A percentile compares a stretch with the other conserved stretches of the same genome.
phyloP scores from a whole-genome alignment of 2,888 invertebrate species.

The Conistra vaccinii region DNA sequence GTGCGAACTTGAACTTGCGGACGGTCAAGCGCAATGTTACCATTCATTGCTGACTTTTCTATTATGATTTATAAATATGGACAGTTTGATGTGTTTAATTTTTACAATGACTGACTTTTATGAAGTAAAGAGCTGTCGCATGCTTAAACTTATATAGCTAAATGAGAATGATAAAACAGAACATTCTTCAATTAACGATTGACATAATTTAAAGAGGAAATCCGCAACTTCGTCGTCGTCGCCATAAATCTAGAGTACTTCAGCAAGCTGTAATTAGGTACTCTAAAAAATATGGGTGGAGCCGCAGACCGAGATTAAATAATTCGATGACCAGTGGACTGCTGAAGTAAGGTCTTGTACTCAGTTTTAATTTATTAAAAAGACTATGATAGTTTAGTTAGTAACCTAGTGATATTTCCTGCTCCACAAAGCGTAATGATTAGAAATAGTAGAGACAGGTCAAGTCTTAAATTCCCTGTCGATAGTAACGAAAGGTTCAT shows the following conservation, averaged over 20 bases:
- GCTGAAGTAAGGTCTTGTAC: constrained; percentile 25
- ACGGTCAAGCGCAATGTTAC: constrained; percentile 84
- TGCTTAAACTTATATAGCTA: background rate
- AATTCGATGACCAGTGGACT: constrained; percentile 44
- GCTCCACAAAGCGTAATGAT: background rate
- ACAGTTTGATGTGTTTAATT: constrained; percentile 16
- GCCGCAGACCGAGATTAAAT: constrained; percentile 57
- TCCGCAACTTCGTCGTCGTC: constrained; percentile 57
- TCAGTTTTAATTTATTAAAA: constrained; percentile 16
- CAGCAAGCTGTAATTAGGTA: constrained; percentile 61
- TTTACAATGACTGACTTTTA: background rate
- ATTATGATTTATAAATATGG: constrained; percentile 40
- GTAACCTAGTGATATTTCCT: constrained; percentile 3
- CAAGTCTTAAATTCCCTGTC: background rate
- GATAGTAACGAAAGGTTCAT: constrained; percentile 41
- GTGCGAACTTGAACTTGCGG: constrained; percentile 84
- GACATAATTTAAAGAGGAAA: constrained; percentile 65
- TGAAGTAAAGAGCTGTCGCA: background rate
- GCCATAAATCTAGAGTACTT: constrained; percentile 60
- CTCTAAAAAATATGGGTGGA: constrained; percentile 61
- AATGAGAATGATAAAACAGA: constrained; percentile 11
- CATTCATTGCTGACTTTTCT: constrained; percentile 51
- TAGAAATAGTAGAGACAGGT: background rate
- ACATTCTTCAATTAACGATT: constrained; percentile 30
- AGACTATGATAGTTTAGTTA: background rate